Evolutionary conservation across 2,113 vertebrate species (phyloP), one percentile per base, ranked within the genome.

Genomic region (Sinocyclocheilus rhinocerous): DNA sequence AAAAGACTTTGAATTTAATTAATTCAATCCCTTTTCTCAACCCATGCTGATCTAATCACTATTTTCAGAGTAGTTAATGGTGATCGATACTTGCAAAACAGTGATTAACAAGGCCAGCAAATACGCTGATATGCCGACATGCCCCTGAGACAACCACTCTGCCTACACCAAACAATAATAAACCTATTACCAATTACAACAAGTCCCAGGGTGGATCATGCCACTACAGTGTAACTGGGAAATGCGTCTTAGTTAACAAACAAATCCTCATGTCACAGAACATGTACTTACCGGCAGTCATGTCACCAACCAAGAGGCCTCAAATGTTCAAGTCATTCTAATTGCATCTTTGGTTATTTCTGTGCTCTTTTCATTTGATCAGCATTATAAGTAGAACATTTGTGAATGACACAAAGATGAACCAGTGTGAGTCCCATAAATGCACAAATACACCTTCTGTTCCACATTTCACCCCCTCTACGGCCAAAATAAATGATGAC

Each of bases 101-200:
- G 70, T 73, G 70, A 73, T 73, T 11, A 73, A 73, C 3, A 73
- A 42, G 69, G 22, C 69, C 22, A 0, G 52, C 5, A 59, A 79
- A 22, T 11, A 36, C 22, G 26, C 16, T 59, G 29, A 20, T 29
- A 36, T 29, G 57, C 50, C 4, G 0, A 57, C 26, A 57, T 36
- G 24, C 24, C 26, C 2, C 15, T 2, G 52, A 57, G 76, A 78
- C 45, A 76, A 29, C 42, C 1, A n/a, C 45, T 77, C 26, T 11
- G 26, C 15, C 52, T 77, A 29, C 50, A 39, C 26, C 18, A 59
- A 77, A 78, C 76, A n/a, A 59, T 59, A 79, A 59, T 52, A 79
- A 79, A 59, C 76, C 29, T n/a, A 22, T 78, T 59, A 36, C 48
- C 29, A 78, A 78, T 57, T 59, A 59, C 52, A 79, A 39, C 18